Conservation (phyloP, 2,888 invertebrate genomes). For the Toxonevra muliebris region DNA sequence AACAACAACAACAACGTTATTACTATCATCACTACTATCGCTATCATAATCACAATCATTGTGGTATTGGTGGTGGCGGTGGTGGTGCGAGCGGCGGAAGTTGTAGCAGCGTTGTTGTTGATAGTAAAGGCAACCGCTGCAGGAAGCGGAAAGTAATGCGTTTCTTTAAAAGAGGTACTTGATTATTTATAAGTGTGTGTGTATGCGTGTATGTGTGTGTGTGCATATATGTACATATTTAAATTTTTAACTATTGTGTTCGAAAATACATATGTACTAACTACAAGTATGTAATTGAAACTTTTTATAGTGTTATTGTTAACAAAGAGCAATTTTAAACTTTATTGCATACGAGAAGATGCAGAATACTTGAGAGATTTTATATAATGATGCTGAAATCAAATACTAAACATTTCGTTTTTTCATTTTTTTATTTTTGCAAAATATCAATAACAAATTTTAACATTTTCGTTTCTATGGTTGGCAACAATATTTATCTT, state of each 20-base stretch:
- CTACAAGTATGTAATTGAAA: no score
- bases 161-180: conserved; percentile 23
- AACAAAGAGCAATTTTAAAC: neutral
- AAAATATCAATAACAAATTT: neutral
- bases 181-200: neutral
- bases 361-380: no score
- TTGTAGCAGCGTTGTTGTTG: neutral
- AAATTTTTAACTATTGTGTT: neutral
- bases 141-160: conserved; percentile 27
- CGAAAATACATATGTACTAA: no score
- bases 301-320: neutral
- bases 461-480: neutral
- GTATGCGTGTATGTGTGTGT: conserved; percentile 2
- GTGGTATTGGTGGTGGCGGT: conserved; percentile 7
- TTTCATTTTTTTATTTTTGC: neutral
- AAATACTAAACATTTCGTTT: no score
- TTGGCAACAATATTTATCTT: neutral
- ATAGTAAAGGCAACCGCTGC: conserved; percentile 3
- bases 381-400: no score
- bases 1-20: conserved; percentile 6
- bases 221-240: conserved; percentile 6
- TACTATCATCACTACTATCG: conserved; percentile 5
- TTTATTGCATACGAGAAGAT: neutral
- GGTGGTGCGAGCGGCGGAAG: conserved; percentile 12
- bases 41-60: neutral